Base-by-base conservation (phyloP, 2,797 vertebrate species). In the Spinus pinus region DNA sequence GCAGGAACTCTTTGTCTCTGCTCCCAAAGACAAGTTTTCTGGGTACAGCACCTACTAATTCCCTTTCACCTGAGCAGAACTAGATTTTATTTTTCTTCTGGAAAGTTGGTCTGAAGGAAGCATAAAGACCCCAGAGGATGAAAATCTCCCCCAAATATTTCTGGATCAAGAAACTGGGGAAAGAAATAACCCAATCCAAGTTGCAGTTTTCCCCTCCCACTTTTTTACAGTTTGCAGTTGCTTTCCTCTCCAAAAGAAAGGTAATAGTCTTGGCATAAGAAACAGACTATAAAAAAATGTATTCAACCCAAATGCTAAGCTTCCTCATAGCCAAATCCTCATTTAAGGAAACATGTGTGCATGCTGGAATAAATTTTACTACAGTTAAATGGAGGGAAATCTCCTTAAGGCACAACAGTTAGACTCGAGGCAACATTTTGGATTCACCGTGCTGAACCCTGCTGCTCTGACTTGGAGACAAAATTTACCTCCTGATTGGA, bases 271-370 rank as follows among this genome's bases (percentile, higher is more conserved):
- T 92, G 90, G 93, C 77, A 66, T 47, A 75, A 84, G n/a, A 81
- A 88, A 73, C 4, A 49, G 66, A 19, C 77, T 64, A 81, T 90
- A 93, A 92, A 90, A 90, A 93, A 90, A 72, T 28, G 22, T 58
- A 93, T 86, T 75, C 70, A 60, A 78, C 31, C 21, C 58, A 79
- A 95, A 92, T 70, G 58, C 58, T 81, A 66, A 66, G 27, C 11
- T 88, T 90, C 33, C 57, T 82, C 46, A 28, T 37, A 69, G 93
- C 88, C 93, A 96, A 93, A 91, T 65, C 14, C 41, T 93, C 58
- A 75, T 75, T 92, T 75, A 81, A 81, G 37, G 21, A 90, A 95
- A 90, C 20, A 81, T 19, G 51, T 90, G 71, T 90, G 47, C 33
- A 19, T 10, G 19, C 47, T 94, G 73, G 58, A 95, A 88, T 88